Conservation (phyloP, 2,113 vertebrate species). For the Panurus biarmicus region DNA sequence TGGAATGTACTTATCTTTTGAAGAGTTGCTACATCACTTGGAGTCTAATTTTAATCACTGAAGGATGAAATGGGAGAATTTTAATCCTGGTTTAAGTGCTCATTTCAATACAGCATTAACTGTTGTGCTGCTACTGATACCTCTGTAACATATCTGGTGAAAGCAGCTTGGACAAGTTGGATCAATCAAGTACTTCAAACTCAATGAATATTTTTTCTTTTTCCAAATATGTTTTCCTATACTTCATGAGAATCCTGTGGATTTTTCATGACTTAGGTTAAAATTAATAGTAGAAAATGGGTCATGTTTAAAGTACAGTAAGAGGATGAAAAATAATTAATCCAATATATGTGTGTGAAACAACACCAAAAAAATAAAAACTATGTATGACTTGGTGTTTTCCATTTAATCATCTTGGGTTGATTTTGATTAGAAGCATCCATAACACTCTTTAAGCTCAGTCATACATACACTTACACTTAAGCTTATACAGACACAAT, state of each 20-base stretch:
- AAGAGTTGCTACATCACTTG: neutral
- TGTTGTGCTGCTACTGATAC: neutral
- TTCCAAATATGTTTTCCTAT: neutral
- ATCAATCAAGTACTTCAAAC: neutral
- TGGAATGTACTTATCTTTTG: neutral
- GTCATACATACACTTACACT: neutral
- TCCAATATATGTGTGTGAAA: neutral
- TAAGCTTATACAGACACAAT: neutral
- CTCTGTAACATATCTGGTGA: neutral
- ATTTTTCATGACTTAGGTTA: neutral
- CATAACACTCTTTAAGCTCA: neutral
- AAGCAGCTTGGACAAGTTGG: neutral
- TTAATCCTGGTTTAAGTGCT: neutral
- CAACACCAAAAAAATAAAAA: neutral
- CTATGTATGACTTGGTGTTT: neutral
- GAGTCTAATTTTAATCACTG: constrained; percentile 10
- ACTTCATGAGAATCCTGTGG: neutral
- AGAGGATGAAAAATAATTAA: neutral
- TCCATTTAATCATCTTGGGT: neutral
- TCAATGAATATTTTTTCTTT: neutral
- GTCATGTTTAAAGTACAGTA: neutral
- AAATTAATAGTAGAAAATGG: neutral
- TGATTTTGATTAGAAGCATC: neutral
- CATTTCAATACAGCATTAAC: neutral
- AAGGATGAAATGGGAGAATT: constrained; percentile 31